Conservation (phyloP, 2,888 invertebrate species). For the Steinernema scapterisci region DNA sequence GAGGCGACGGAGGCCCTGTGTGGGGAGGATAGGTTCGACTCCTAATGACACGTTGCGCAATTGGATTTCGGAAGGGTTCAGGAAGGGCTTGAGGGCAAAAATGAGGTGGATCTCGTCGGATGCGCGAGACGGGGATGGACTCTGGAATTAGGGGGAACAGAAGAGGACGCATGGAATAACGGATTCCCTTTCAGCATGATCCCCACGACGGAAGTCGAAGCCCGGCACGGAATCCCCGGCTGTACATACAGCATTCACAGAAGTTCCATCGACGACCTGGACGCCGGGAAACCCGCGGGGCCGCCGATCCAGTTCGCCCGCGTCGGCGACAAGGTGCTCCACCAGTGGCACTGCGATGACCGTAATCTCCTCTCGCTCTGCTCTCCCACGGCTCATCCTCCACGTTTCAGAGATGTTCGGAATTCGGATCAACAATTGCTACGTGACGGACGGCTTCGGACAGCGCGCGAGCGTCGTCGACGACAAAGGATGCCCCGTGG, state of each 20-base stretch:
- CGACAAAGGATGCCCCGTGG: conserved; percentile 62
- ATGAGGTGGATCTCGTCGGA: no score
- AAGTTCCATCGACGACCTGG: conserved; percentile 59
- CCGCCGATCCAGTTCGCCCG: conserved; percentile 65
- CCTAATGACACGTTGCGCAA: conserved; percentile 16
- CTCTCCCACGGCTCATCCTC: not conserved
- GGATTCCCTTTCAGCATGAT: conserved; percentile 58
- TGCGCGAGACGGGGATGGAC: no score
- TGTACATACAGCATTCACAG: conserved; percentile 67
- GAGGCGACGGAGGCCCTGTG: no score
- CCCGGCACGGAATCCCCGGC: conserved; percentile 66
- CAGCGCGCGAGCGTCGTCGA: conserved; percentile 66
- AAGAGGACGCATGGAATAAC: not conserved
- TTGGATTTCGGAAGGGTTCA: not conserved
- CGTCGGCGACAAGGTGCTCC: conserved; percentile 67
- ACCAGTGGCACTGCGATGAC: conserved; percentile 68
- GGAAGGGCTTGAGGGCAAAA: no score
- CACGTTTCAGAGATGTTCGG: conserved; percentile 66
- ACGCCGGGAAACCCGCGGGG: conserved; percentile 60
- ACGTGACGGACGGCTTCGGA: conserved; percentile 67
- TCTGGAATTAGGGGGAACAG: not conserved
- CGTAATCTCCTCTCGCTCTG: no score
- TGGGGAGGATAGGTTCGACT: not conserved
- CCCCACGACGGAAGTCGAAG: conserved; percentile 67
- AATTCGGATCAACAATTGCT: conserved; percentile 67